These are phyloP conservation scores for Paedocypris micromegethes DNA, from an alignment of 2,797 vertebrate species.

Conservation along the genomic window DNA sequence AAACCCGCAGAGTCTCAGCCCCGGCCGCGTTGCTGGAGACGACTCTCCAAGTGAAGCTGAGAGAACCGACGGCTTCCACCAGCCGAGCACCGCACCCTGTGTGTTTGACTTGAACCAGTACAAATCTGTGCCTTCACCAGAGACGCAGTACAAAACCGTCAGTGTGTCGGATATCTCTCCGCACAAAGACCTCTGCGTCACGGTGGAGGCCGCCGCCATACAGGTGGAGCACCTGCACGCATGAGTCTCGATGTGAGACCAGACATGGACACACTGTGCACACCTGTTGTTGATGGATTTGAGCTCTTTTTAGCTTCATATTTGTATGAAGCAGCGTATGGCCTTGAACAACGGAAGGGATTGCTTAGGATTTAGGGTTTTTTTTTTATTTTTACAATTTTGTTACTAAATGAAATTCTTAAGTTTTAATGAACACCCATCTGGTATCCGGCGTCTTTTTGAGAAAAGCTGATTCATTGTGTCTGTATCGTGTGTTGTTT, in stretches of 20 bases:
- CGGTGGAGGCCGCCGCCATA: conserved; percentile 92
- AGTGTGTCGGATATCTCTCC: conserved; percentile 69
- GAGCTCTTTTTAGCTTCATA: conserved; percentile 13
- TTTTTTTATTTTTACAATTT: conserved; percentile 49
- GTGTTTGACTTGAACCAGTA: conserved; percentile 95
- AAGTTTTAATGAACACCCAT: conserved; percentile 3
- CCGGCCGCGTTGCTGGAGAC: conserved; percentile 49
- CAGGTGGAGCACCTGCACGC: conserved; percentile 97
- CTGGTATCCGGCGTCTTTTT: conserved; percentile 19
- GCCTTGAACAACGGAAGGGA: conserved; percentile 5
- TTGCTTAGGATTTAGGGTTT: background rate
- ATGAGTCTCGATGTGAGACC: conserved; percentile 53
- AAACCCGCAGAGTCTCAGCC: conserved; percentile 60
- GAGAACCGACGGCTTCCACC: conserved; percentile 65
- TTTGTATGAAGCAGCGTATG: conserved; percentile 19
- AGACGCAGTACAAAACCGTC: conserved; percentile 76
- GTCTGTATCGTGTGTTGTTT: conserved; percentile 41
- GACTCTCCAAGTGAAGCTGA: conserved; percentile 67
- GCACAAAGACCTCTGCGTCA: conserved; percentile 98
- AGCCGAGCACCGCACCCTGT: conserved; percentile 66
- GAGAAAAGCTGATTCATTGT: conserved; percentile 16
- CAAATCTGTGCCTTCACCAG: conserved; percentile 78
- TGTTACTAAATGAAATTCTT: conserved; percentile 54
- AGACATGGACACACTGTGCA: too few relatives aligned
- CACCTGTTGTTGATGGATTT: conserved; percentile 2